Evolutionary conservation across 53 echinoderm and acorn worm genomes (phyloP).

Genomic region (Hippasteria phrygiana): DNA sequence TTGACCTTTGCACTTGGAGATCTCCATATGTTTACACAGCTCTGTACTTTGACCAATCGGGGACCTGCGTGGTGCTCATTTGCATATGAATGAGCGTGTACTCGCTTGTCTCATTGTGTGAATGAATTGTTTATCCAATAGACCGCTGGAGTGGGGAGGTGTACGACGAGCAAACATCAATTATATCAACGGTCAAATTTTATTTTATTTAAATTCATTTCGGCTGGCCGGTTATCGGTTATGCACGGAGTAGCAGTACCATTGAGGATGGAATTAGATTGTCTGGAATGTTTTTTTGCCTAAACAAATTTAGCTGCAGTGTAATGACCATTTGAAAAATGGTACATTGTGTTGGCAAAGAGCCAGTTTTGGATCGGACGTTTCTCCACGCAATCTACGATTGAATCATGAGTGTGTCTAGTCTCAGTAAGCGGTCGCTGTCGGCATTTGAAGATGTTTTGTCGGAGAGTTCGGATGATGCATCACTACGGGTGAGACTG

Average conservation of each 20-base stretch:
- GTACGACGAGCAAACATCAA: constrained; percentile 26
- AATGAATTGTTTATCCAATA: constrained; percentile 38
- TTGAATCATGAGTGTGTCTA: constrained; percentile 43
- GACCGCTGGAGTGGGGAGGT: constrained; percentile 24
- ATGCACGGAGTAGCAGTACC: background rate
- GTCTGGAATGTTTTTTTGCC: background rate
- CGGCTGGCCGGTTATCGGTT: background rate
- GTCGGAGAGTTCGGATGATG: constrained; percentile 48
- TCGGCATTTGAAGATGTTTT: constrained; percentile 39
- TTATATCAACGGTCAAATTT: constrained; percentile 53
- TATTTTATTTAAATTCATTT: constrained; percentile 12
- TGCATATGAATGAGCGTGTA: constrained; percentile 65
- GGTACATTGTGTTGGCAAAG: background rate
- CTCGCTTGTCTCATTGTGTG: constrained; percentile 21
- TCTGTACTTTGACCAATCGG: constrained; percentile 43
- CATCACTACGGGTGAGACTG: constrained; percentile 15
- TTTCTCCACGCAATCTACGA: background rate
- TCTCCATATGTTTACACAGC: background rate
- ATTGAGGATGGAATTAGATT: background rate
- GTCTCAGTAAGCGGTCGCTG: background rate
- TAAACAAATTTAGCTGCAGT: background rate
- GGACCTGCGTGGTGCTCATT: constrained; percentile 8
- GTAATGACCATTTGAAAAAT: background rate
- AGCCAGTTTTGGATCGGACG: background rate
- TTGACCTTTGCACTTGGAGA: constrained; percentile 46